Base-by-base conservation (phyloP, 2,113 vertebrate species). In the Danionella cerebrum region DNA sequence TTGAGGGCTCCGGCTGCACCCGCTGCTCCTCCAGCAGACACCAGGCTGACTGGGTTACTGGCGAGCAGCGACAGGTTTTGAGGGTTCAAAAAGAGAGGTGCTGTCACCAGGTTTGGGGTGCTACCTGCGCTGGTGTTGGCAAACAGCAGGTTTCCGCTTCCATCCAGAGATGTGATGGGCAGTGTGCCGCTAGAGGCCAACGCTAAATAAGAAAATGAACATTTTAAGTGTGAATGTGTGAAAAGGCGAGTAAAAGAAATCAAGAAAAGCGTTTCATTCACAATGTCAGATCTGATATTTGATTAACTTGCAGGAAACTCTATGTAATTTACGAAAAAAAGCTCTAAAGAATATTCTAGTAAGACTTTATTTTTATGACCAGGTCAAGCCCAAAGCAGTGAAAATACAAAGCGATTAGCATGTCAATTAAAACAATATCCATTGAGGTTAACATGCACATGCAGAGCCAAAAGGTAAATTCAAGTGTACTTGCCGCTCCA, bases 41-140 rank as follows among this genome's bases (percentile, higher is more conserved):
- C 90, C 90, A 99, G 85, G 87, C 94, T 99, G 77, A 99, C 91
- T 0, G 96, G 96, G 87, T 95, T 97, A 91, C 93, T 96, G 92
- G 96, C 94, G 86, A 98, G 92, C 87, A 98, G 89, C 81, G 95
- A 98, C 82, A 98, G 92, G 88, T 95, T 98, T 88, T 97, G 96
- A 78, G 94, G 95, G 84, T 91, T 97, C 82, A 99, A 89, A 87
- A 98, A 98, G 78, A 98, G 88, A n/a, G 95, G 94, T 47, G 92
- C 92, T 71, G 94, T 96, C 86, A 98, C 90, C 71, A 98, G 90
- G 89, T 96, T 98, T 76, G 92, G 91, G 74, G 91, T 90, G 79
- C 85, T 87, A 67, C 93, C 92, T 1, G 88, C 91, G 47, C 91
- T 91, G 18, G 87, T 75, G 77, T 87, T 90, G 86, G 95, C 92